Percentiles rank a stretch among this genome's conserved stretches.
These are phyloP conservation scores for Ophioderma brevispina DNA, from an alignment of 35 echinoderm and acorn worm genomes.

Conservation along the genomic window DNA sequence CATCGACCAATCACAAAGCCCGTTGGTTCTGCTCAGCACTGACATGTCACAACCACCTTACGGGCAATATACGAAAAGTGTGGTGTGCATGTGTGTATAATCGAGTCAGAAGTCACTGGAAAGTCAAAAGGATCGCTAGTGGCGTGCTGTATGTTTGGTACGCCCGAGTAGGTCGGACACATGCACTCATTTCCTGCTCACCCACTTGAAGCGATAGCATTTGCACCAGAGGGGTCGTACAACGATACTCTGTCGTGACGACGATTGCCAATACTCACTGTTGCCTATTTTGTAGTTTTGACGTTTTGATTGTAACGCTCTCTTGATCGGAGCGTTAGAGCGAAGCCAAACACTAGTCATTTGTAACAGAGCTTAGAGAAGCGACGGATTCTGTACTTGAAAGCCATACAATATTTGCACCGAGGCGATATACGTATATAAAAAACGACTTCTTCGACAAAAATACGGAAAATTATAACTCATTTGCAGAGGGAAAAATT, in stretches of 20 bases:
- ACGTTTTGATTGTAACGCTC: conserved; percentile 3
- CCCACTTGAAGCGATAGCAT: neutral
- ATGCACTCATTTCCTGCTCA: neutral
- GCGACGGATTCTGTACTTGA: neutral
- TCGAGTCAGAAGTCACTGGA: neutral
- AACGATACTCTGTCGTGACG: neutral
- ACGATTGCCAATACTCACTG: neutral
- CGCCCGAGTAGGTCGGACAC: neutral
- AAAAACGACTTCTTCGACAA: neutral
- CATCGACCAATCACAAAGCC: neutral
- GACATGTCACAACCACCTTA: neutral
- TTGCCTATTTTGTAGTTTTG: conserved; percentile 1
- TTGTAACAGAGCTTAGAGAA: neutral
- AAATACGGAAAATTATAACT: no score
- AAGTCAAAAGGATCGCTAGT: neutral
- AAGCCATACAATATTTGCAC: neutral
- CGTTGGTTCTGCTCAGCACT: neutral
- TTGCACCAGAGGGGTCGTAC: neutral
- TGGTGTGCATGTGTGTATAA: neutral
- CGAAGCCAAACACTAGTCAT: neutral
- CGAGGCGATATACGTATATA: neutral
- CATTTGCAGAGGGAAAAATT: neutral
- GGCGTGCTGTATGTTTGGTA: neutral
- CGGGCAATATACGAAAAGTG: neutral
- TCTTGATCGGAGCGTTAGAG: neutral